Base-by-base conservation (phyloP, 23 tunicate genomes). In the Ascidia mentula region DNA sequence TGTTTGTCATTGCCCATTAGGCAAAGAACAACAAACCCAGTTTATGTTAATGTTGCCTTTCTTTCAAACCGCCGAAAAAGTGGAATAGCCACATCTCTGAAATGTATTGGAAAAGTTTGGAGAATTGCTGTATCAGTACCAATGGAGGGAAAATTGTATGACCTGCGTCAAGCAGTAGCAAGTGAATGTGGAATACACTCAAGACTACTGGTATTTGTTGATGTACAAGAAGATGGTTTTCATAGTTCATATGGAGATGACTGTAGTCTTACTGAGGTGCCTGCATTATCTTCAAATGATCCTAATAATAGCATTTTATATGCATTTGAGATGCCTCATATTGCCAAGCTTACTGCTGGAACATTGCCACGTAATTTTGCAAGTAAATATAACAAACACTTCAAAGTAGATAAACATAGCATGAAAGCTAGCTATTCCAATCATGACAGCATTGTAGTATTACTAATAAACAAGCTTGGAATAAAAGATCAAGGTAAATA, bases 351-450 rank as follows among this genome's bases (percentile, higher is more conserved):
- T 85, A 92, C 92, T 0, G 91, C 97, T 30, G 97, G 97, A 18
- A 92, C 97, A 28, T 74, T 92, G 81, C 97, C 97, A 30, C 78
- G 97, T n/a, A 92, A 92, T 60, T 92, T 87, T 53, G 86, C 88
- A 4, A 87, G 92, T 45, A 79, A 61, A 28, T 88, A 87, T 20
- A 92, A 87, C 45, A 87, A 83, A 40, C 78, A 53, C n/a, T 69
- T 59, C 32, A 86, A 79, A 9, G 80, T 76, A 26, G 84, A 72
- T 15, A 60, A 34, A 26, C 45, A 12, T 13, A 20, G 39, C 26
- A 72, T 30, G 7, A 71, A 32, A 37, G 31, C 31, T 26, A 31
- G 40, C n/a, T 26, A 26, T 45, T 28, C 79, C 36, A 77, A 75
- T 15, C 45, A 42, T 8, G 85, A 92, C 37, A 87, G 80, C 40